Conservation (phyloP, 2,113 vertebrate species). For the Alligator mississippiensis region DNA sequence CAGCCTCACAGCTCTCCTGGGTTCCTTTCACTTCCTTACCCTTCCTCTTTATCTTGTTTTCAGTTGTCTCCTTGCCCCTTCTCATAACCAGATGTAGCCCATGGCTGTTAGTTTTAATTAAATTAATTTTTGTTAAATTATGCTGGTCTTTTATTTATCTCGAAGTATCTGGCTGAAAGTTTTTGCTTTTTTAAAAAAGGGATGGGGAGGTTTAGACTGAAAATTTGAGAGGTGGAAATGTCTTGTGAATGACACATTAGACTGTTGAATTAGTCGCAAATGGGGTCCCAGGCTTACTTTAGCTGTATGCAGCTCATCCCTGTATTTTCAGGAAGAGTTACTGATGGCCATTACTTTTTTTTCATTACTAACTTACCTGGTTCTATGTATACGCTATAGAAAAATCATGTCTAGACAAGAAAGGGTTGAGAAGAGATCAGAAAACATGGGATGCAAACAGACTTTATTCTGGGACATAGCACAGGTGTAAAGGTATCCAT, state of each 20-base stretch:
- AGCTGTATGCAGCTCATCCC: background rate
- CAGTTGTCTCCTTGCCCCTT: background rate
- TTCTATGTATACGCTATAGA: background rate
- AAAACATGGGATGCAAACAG: background rate
- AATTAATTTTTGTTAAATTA: too few species aligned
- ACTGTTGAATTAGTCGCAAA: accelerated
- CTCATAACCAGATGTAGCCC: background rate
- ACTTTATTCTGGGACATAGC: too few species aligned
- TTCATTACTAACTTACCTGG: too few species aligned
- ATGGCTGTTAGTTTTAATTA: background rate
- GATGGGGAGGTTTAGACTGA: background rate
- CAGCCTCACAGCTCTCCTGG: slow-evolving; percentile 30
- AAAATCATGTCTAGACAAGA: background rate
- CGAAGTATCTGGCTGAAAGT: accelerated
- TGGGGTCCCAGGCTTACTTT: background rate
- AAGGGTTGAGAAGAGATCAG: background rate
- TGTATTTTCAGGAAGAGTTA: background rate
- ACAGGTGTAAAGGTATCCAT: too few species aligned
- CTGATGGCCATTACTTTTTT: background rate
- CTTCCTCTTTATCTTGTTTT: background rate
- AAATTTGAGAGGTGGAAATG: background rate
- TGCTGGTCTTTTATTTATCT: background rate
- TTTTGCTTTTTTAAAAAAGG: background rate
- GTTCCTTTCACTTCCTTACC: slow-evolving; percentile 13
- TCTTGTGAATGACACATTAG: background rate